Evolutionary conservation across 2,113 vertebrate genomes (phyloP).

Genomic region (Hemicordylus capensis): DNA sequence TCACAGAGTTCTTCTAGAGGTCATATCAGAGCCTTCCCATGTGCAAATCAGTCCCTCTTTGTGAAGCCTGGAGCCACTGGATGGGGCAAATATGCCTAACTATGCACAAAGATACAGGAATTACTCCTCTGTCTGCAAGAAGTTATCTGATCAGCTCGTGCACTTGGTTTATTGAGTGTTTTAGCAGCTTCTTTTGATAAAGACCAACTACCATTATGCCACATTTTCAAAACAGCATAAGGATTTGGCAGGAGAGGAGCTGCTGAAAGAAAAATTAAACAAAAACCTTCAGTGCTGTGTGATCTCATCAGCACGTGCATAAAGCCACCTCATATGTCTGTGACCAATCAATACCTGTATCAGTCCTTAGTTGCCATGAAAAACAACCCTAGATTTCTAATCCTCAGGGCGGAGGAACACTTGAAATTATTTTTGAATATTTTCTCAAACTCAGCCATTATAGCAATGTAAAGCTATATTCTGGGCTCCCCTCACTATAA

Average conservation of each 20-base stretch:
- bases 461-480: background rate
- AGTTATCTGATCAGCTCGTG: background rate
- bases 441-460: background rate
- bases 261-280: background rate
- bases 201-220: background rate
- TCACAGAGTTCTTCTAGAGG: background rate
- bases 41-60: background rate
- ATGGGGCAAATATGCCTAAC: background rate
- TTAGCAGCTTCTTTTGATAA: background rate
- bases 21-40: background rate
- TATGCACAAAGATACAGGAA: background rate
- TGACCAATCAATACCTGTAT: background rate
- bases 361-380: background rate
- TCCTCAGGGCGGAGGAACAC: background rate
- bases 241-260: background rate
- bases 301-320: slow-evolving; percentile 4
- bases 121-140: background rate
- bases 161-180: background rate
- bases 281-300: background rate
- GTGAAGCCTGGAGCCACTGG: background rate
- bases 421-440: slow-evolving; percentile 1
- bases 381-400: background rate
- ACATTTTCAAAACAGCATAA: background rate
- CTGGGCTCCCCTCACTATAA: background rate
- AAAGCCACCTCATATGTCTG: background rate